These are phyloP conservation scores for Paradoxurus hermaphroditus DNA, from an alignment of 2,113 vertebrate species.

Conservation along the genomic window DNA sequence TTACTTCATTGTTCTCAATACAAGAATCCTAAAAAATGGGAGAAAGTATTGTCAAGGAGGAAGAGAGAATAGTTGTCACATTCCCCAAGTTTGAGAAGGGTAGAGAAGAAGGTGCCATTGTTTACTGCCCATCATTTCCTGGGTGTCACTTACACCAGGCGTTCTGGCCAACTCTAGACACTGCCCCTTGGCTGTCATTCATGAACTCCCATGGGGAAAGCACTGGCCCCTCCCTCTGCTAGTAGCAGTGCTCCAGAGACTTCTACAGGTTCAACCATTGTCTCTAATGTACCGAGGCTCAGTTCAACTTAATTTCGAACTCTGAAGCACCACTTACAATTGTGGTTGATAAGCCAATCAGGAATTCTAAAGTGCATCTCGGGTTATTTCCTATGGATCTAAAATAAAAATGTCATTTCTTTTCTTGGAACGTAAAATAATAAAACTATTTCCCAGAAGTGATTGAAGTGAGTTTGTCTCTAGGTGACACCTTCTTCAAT, in stretches of 20 bases:
- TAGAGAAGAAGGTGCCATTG: background rate
- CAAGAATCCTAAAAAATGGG: background rate
- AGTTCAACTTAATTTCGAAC: slow-evolving; percentile 40
- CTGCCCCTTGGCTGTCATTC: background rate
- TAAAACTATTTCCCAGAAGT: background rate
- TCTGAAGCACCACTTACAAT: slow-evolving; percentile 27
- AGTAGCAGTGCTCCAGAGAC: background rate
- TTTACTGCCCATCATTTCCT: background rate
- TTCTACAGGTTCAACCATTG: slow-evolving; percentile 40
- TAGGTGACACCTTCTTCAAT: background rate
- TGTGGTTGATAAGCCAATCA: background rate
- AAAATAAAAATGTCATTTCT: slow-evolving; percentile 44
- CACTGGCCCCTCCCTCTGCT: background rate
- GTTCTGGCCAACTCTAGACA: background rate
- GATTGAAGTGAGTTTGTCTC: background rate
- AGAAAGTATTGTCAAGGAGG: background rate
- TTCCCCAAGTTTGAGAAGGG: background rate
- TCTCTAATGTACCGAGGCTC: slow-evolving; percentile 33
- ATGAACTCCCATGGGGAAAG: background rate
- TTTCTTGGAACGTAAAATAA: slow-evolving; percentile 39
- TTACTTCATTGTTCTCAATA: background rate
- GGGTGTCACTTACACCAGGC: background rate
- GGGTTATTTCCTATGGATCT: slow-evolving; percentile 51
- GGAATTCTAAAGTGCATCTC: background rate
- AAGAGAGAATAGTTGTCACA: background rate